Percentiles rank a stretch among this genome's conserved stretches.
Conservation (phyloP, 2,797 vertebrate species). For the Microctenopoma lineatum region DNA sequence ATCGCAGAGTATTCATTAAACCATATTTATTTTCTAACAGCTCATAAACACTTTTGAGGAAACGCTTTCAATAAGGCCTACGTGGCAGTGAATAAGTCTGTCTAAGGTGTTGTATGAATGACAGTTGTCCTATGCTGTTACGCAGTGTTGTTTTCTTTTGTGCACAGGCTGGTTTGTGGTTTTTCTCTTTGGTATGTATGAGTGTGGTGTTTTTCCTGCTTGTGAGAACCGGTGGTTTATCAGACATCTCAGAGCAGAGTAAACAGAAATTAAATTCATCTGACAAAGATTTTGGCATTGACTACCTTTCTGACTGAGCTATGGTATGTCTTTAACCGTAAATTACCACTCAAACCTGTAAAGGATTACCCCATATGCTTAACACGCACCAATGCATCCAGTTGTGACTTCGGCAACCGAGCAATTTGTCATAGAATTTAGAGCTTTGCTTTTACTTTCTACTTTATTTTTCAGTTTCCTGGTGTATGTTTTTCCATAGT, state of each 20-base stretch:
- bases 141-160: constrained; percentile 31
- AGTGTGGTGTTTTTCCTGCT: constrained; percentile 57
- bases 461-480: constrained; percentile 33
- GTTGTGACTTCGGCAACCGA: constrained; percentile 33
- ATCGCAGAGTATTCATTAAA: constrained; percentile 7
- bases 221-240: constrained; percentile 59
- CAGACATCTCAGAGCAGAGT: constrained; percentile 36
- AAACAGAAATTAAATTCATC: constrained; percentile 55
- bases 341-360: constrained; percentile 58
- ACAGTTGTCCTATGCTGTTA: constrained; percentile 8
- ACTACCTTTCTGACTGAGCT: constrained; percentile 51
- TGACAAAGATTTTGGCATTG: constrained; percentile 47
- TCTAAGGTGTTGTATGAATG: constrained; percentile 23
- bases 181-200: constrained; percentile 55
- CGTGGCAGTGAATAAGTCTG: background rate
- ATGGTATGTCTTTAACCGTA: constrained; percentile 48
- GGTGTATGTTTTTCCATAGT: constrained; percentile 42
- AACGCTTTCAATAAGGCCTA: background rate
- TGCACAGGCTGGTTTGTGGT: constrained; percentile 43
- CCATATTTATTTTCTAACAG: background rate
- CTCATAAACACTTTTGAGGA: background rate
- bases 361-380: constrained; percentile 62
- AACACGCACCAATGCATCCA: constrained; percentile 32
- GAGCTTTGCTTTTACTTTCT: constrained; percentile 26
- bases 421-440: constrained; percentile 59